Percentiles rank a stretch among this genome's conserved stretches.
These are phyloP conservation scores for Aphelenchoides besseyi DNA, from an alignment of 1,140 invertebrate species.

Conservation along the genomic window DNA sequence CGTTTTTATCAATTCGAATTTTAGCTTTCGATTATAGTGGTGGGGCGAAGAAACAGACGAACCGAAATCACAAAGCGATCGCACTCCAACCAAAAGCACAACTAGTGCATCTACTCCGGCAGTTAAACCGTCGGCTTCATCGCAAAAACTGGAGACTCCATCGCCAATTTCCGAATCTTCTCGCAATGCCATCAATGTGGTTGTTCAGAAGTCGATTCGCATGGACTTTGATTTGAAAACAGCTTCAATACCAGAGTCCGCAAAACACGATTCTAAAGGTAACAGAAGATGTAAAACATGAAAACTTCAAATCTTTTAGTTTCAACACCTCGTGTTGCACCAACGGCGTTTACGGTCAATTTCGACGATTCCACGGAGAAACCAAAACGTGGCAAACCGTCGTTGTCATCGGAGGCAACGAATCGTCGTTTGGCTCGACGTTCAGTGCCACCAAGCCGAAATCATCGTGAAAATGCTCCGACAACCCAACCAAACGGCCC, in stretches of 20 bases:
- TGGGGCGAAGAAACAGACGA: not conserved
- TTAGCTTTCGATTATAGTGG: slow-evolving; percentile 1
- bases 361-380: slow-evolving; percentile 39
- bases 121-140: not conserved
- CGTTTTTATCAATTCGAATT: not conserved
- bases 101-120: not conserved
- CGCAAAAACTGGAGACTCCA: not conserved
- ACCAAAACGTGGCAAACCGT: slow-evolving; percentile 41
- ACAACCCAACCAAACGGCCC: slow-evolving; percentile 22
- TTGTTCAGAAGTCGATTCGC: slow-evolving; percentile 39
- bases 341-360: slow-evolving; percentile 45
- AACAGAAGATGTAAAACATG: too few species aligned
- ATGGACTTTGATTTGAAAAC: slow-evolving; percentile 49
- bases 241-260: not conserved
- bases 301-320: too few species aligned
- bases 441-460: not conserved
- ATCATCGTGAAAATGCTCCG: not conserved
- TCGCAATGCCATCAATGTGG: not conserved
- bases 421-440: slow-evolving; percentile 6
- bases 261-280: slow-evolving; percentile 6
- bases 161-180: not conserved
- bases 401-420: slow-evolving; percentile 29
- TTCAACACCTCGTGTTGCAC: slow-evolving; percentile 37
- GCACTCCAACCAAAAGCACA: not conserved
- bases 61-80: slow-evolving; percentile 9